phyloP scores from a whole-genome alignment of 2,113 vertebrate species.

The Ctenodactylus gundi region DNA sequence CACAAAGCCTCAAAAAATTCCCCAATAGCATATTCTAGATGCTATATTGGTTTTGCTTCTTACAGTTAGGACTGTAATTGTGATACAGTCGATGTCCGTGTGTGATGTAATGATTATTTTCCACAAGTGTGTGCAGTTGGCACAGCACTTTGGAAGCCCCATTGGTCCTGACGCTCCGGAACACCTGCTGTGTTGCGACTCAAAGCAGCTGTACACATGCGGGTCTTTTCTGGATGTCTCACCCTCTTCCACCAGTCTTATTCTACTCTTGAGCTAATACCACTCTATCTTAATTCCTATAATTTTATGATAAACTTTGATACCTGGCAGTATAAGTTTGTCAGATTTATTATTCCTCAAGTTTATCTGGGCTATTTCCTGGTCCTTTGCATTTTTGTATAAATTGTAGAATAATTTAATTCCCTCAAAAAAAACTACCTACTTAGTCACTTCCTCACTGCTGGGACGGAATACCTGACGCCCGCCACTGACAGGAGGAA shows the following conservation, averaged over 20 bases:
- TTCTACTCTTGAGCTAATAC: not conserved
- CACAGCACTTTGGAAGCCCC: not conserved
- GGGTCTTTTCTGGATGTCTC: not conserved
- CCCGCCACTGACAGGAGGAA: no score
- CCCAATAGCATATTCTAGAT: not conserved
- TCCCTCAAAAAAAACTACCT: not conserved
- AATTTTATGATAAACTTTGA: not conserved
- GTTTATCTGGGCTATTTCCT: not conserved
- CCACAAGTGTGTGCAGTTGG: not conserved
- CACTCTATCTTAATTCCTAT: not conserved
- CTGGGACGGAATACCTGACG: no score
- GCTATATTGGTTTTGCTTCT: not conserved
- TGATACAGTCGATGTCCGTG: not conserved
- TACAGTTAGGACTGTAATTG: not conserved
- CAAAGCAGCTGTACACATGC: not conserved
- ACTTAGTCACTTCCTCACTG: no score
- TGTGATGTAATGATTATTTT: not conserved
- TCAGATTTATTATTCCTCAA: not conserved
- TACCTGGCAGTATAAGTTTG: not conserved
- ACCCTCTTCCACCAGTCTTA: not conserved
- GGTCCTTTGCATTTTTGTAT: not conserved
- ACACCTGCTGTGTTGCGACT: not conserved
- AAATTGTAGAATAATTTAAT: not conserved
- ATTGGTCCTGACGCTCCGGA: not conserved
- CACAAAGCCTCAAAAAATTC: not conserved